phyloP scores from a whole-genome alignment of 2,888 invertebrate genomes.

The Bellardia bayeri region DNA sequence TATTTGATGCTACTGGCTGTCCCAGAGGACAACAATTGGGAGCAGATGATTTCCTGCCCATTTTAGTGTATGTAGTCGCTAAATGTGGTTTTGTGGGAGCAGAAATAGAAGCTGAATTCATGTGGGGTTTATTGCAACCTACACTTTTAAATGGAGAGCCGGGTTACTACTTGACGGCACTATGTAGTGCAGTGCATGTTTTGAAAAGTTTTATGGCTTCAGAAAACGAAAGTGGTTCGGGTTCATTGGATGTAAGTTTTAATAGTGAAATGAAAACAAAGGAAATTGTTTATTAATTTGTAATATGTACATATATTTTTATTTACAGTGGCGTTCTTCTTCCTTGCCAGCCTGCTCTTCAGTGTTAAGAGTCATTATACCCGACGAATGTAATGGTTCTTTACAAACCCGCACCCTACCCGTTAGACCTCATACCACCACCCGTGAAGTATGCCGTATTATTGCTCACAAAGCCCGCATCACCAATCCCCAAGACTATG shows the following conservation, averaged over 20 bases:
- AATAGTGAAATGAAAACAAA: neutral
- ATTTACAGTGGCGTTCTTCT: constrained; percentile 85
- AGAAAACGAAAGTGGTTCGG: constrained; percentile 83
- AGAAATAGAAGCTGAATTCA: constrained; percentile 97
- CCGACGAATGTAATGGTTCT: constrained; percentile 96
- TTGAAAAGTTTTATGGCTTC: constrained; percentile 84
- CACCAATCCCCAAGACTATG: constrained; percentile 98
- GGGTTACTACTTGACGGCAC: constrained; percentile 96
- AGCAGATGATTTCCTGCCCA: constrained; percentile 95
- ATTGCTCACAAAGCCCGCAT: constrained; percentile 97
- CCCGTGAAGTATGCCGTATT: constrained; percentile 96
- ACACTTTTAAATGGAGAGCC: constrained; percentile 96
- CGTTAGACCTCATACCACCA: constrained; percentile 96
- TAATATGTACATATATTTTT: neutral
- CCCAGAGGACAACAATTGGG: constrained; percentile 86
- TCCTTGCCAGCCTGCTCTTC: constrained; percentile 87
- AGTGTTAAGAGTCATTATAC: constrained; percentile 95
- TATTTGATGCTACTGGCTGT: constrained; percentile 89
- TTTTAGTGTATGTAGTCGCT: constrained; percentile 96
- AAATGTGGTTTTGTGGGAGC: constrained; percentile 95
- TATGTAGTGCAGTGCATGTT: constrained; percentile 93
- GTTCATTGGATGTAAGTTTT: constrained; percentile 83
- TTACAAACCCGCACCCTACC: constrained; percentile 96
- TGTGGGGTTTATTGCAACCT: constrained; percentile 97
- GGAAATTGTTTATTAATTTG: neutral